Percentiles rank a stretch among this genome's conserved stretches.
Evolutionary conservation across 2,797 vertebrate species (phyloP).

Genomic region (Oreochromis mossambicus): DNA sequence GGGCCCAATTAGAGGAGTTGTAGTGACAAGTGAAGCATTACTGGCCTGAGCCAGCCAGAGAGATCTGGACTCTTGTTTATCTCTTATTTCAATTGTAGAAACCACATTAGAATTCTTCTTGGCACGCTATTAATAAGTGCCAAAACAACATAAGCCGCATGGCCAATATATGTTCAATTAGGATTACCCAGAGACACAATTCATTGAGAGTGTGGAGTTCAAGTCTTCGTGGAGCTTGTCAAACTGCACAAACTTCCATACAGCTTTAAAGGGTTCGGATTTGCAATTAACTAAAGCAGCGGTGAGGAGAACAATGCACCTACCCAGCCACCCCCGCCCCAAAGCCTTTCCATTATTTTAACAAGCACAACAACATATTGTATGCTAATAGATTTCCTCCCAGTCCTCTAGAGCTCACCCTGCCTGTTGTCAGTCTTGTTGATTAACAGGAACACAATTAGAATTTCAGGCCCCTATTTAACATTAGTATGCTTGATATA

Average conservation of each 20-base stretch:
- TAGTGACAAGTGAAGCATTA: slow-evolving; percentile 76
- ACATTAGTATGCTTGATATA: slow-evolving; percentile 62
- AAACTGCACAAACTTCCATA: slow-evolving; percentile 63
- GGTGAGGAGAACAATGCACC: slow-evolving; percentile 65
- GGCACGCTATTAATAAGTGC: slow-evolving; percentile 74
- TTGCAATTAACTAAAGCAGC: slow-evolving; percentile 72
- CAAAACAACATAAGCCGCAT: slow-evolving; percentile 79
- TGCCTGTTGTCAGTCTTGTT: slow-evolving; percentile 66
- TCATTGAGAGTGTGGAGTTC: slow-evolving; percentile 53
- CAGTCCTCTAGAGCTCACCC: slow-evolving; percentile 56
- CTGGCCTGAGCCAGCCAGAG: slow-evolving; percentile 61
- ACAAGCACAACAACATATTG: slow-evolving; percentile 71
- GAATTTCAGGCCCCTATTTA: slow-evolving; percentile 51
- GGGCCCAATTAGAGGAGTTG: slow-evolving; percentile 81
- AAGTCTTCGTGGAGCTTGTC: slow-evolving; percentile 62
- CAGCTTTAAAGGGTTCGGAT: slow-evolving; percentile 61
- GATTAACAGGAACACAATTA: slow-evolving; percentile 72
- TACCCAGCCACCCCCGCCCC: slow-evolving; percentile 39
- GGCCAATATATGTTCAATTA: slow-evolving; percentile 74
- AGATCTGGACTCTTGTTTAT: slow-evolving; percentile 72
- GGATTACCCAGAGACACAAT: slow-evolving; percentile 71
- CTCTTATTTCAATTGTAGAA: slow-evolving; percentile 79
- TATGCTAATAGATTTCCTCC: slow-evolving; percentile 74
- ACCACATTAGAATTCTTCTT: slow-evolving; percentile 73
- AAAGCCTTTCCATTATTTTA: slow-evolving; percentile 74